phyloP scores from a whole-genome alignment of 92 coral and sea anemone species.

The Virgularia gustaviana region DNA sequence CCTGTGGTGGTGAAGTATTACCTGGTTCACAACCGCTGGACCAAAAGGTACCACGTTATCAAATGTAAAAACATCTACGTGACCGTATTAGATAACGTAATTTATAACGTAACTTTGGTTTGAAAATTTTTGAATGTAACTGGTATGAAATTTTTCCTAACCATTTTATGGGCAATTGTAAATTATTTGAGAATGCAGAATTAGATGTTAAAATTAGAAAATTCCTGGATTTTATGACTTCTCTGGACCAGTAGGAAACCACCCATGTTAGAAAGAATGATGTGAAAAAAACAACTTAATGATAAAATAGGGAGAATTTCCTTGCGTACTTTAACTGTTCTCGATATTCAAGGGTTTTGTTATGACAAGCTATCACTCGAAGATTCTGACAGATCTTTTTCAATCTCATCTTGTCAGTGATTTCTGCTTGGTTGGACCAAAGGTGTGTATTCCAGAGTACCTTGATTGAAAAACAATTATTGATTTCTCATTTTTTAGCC shows the following conservation, averaged over 20 bases:
- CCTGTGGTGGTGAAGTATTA: conserved; percentile 47
- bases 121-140: too few relatives aligned
- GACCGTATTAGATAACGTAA: too few relatives aligned
- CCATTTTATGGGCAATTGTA: too few relatives aligned
- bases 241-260: too few relatives aligned
- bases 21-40: conserved; percentile 10
- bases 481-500: background rate
- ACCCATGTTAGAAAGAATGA: too few relatives aligned
- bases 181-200: too few relatives aligned
- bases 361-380: conserved; percentile 84
- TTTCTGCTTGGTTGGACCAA: conserved; percentile 90
- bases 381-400: conserved; percentile 70
- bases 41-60: conserved; percentile 31
- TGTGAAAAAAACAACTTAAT: background rate
- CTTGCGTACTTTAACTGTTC: background rate
- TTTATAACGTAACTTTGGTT: too few relatives aligned
- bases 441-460: conserved; percentile 57
- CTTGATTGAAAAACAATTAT: background rate
- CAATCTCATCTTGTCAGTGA: conserved; percentile 91
- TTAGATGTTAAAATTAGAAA: background rate
- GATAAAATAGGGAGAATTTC: background rate
- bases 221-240: too few relatives aligned
- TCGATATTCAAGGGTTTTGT: conserved; percentile 63
- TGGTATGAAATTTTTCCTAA: too few relatives aligned
- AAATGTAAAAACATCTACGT: too few relatives aligned